Evolutionary conservation across 2,797 vertebrate species (phyloP).

Genomic region (Syncerus caffer): DNA sequence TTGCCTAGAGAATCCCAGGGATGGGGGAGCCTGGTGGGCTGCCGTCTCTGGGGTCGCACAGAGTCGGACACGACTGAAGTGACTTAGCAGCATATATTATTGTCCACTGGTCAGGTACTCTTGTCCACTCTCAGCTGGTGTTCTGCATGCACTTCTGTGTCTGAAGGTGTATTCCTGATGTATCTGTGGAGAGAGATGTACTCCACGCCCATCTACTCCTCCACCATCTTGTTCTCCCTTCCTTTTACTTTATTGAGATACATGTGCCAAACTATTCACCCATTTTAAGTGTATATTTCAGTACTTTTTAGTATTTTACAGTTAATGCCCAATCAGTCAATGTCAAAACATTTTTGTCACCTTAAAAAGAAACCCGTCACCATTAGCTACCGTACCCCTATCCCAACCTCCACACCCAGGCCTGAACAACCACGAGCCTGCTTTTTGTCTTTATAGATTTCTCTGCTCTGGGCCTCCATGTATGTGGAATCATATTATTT

Average conservation of each 20-base stretch:
- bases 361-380: not conserved
- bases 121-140: not conserved
- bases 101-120: not conserved
- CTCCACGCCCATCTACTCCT: not conserved
- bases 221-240: not conserved
- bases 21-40: too few species aligned
- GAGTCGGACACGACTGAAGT: too few species aligned
- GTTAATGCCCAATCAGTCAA: not conserved
- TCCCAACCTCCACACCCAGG: not conserved
- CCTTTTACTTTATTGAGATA: not conserved
- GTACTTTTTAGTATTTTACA: not conserved
- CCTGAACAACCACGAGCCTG: not conserved
- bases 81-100: not conserved
- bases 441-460: not conserved
- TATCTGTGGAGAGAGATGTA: not conserved
- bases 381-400: not conserved
- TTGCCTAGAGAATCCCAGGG: too few species aligned
- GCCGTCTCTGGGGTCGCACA: too few species aligned
- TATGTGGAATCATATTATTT: too few species aligned
- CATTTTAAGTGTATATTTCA: not conserved
- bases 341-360: not conserved
- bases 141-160: not conserved
- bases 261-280: not conserved
- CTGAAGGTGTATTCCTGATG: not conserved
- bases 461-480: not conserved